Evolutionary conservation across 2,113 vertebrate genomes (phyloP).

Genomic region (Struthio camelus): DNA sequence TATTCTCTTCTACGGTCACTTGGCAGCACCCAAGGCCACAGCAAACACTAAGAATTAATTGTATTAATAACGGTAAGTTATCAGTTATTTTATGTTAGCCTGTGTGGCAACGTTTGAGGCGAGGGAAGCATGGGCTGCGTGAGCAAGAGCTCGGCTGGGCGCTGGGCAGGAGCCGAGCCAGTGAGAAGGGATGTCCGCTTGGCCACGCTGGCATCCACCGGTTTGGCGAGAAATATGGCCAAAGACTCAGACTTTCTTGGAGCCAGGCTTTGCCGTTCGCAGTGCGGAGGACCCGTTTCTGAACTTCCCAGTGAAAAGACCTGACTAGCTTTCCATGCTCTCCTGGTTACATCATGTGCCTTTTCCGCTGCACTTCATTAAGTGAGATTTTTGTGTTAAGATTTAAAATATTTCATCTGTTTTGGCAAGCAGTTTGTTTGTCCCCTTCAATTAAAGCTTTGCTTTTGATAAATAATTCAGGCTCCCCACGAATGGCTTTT

Average conservation of each 20-base stretch:
- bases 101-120: background rate
- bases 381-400: background rate
- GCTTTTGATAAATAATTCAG: background rate
- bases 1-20: background rate
- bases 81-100: background rate
- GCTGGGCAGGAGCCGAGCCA: no score
- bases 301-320: background rate
- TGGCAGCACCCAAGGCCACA: background rate
- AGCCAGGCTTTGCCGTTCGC: background rate
- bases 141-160: background rate
- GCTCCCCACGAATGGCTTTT: background rate
- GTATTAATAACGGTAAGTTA: no score
- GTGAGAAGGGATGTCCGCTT: no score
- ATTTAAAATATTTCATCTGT: background rate
- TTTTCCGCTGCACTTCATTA: background rate
- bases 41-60: background rate
- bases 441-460: background rate
- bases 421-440: slow-evolving; percentile 6
- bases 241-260: no score
- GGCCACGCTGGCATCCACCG: no score
- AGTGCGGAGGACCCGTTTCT: background rate
- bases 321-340: background rate
- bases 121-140: no score
- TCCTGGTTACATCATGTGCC: background rate
- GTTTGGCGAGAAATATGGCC: no score